Evolutionary conservation across 2,113 vertebrate species (phyloP).

Genomic region (Phaethon lepturus): DNA sequence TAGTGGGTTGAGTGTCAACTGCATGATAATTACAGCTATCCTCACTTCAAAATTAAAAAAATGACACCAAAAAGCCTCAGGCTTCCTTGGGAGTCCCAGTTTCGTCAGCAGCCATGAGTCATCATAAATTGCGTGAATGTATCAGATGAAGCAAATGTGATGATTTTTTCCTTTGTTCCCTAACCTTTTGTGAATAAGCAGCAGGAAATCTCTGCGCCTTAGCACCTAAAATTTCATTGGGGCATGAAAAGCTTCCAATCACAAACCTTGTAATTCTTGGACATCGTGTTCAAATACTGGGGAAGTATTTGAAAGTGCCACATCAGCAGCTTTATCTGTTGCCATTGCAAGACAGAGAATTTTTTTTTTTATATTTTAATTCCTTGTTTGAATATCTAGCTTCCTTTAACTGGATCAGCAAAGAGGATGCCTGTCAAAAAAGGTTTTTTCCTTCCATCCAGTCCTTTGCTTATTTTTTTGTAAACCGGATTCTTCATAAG

Average conservation of each 20-base stretch:
- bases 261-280: neutral
- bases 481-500: neutral
- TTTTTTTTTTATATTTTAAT: neutral
- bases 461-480: neutral
- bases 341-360: neutral
- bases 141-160: neutral
- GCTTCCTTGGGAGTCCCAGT: neutral
- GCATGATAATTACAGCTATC: neutral
- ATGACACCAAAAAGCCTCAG: neutral
- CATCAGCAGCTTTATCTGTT: neutral
- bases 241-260: neutral
- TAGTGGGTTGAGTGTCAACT: neutral
- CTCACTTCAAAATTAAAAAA: neutral
- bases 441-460: neutral
- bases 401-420: neutral
- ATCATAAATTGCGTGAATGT: neutral
- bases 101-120: constrained; percentile 7
- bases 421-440: neutral
- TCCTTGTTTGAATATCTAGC: neutral
- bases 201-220: neutral
- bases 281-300: neutral
- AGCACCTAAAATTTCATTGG: neutral
- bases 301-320: neutral
- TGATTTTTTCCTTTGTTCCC: constrained; percentile 2
- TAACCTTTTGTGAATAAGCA: neutral